phyloP scores from a whole-genome alignment of 2,113 vertebrate genomes.

The Caranx melampygus region DNA sequence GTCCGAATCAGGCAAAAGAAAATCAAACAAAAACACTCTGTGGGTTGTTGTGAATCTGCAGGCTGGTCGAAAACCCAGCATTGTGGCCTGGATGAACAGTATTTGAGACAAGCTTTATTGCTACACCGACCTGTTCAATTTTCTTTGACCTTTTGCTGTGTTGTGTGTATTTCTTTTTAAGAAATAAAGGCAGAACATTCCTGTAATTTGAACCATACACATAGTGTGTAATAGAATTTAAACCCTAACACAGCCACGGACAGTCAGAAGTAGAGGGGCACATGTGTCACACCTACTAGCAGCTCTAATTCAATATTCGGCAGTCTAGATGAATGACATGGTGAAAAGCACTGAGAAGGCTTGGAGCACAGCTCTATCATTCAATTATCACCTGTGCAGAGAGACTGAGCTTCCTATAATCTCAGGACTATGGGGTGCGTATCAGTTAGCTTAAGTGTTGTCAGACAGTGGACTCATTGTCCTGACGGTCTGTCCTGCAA shows the following conservation, averaged over 20 bases:
- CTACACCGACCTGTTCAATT: not conserved
- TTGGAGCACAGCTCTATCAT: slow-evolving; percentile 29
- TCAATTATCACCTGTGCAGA: slow-evolving; percentile 63
- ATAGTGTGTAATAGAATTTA: not conserved
- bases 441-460: slow-evolving; percentile 69
- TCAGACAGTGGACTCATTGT: slow-evolving; percentile 78
- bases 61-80: slow-evolving; percentile 17
- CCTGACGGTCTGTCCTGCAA: slow-evolving; percentile 70
- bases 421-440: slow-evolving; percentile 45
- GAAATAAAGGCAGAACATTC: not conserved
- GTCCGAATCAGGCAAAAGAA: slow-evolving; percentile 24
- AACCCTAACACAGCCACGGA: not conserved
- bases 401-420: slow-evolving; percentile 45
- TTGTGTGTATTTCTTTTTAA: not conserved
- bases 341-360: slow-evolving; percentile 40
- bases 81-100: not conserved
- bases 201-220: not conserved
- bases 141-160: slow-evolving; percentile 12
- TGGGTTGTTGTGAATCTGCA: slow-evolving; percentile 10
- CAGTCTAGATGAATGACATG: slow-evolving; percentile 21
- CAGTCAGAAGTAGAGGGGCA: slow-evolving; percentile 11
- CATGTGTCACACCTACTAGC: not conserved
- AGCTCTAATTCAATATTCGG: slow-evolving; percentile 14
- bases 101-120: not conserved
- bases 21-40: slow-evolving; percentile 31